Base-by-base conservation (phyloP, 2,888 invertebrate genomes). In the Apamea monoglypha region DNA sequence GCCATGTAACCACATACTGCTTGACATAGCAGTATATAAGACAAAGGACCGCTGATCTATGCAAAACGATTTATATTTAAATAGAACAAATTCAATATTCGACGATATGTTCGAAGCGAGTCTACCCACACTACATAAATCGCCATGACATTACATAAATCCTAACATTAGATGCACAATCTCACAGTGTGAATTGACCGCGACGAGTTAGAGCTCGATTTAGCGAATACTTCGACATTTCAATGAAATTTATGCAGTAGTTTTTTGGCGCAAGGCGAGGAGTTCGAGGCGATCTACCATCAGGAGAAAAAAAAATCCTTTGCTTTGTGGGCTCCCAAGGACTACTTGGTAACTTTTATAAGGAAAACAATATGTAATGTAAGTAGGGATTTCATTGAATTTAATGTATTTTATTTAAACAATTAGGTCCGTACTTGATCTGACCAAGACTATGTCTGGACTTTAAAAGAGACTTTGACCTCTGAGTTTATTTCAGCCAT, bases 121-220 rank as follows among this genome's bases (percentile, higher is more conserved):
- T 18, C 2, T 32, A 29, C 36, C 25, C 5, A 10, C 21, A 32
- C 14, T 32, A 32, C n/a, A 53, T 81, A 78, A 78, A 81, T 81
- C 40, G 40, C 25, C 16, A 21, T 32, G 21, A 40, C 8, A 40
- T 66, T 4, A 72, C 36, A 81, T 79, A 81, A 56, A 80, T 79
- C 53, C 14, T 36, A 18, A 14, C 25, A 64, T 72, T 64, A 47
- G 29, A 81, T 81, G 56, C 64, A 56, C 25, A 56, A 81, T 73
- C 47, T 47, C 64, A 69, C 50, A 29, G 64, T 66, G 36, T 21
- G 80, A 74, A 66, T 40, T 74, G 75, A 82, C 82, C 59, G 21
- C 74, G 21, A 7, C 2, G 40, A 40, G 16, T 50, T n/a, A 29
- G 12, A 36, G 56, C 32, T 82, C 16, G n/a, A 66, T 74, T 82